phyloP scores from a whole-genome alignment of 64 coral and sea anemone species.

The Acropora tenuis region DNA sequence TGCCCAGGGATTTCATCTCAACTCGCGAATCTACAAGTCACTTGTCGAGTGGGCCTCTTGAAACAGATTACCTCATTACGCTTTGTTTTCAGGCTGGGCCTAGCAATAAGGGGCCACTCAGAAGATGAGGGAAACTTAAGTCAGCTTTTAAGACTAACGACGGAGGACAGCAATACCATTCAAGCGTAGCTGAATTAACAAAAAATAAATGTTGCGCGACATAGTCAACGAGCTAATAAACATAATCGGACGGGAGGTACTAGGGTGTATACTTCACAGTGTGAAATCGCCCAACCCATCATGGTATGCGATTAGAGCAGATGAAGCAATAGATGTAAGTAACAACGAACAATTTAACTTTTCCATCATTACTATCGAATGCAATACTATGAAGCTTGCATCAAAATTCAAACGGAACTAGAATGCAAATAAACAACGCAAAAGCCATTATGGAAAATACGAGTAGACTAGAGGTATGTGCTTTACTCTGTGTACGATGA shows the following conservation, averaged over 20 bases:
- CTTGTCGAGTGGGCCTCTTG: constrained; percentile 43
- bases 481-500: too few relatives aligned
- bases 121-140: constrained; percentile 60
- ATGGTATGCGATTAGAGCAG: constrained; percentile 63
- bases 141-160: constrained; percentile 65
- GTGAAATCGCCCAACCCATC: constrained; percentile 46
- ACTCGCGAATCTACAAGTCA: constrained; percentile 49
- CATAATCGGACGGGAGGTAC: constrained; percentile 37
- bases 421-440: too few relatives aligned
- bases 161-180: constrained; percentile 55
- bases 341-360: too few relatives aligned
- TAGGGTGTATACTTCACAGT: constrained; percentile 5
- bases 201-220: constrained; percentile 62
- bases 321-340: too few relatives aligned
- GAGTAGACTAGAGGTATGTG: too few relatives aligned
- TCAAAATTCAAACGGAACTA: too few relatives aligned
- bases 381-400: too few relatives aligned
- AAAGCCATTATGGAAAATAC: too few relatives aligned
- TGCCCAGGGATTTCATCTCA: constrained; percentile 52
- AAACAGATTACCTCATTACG: constrained; percentile 41
- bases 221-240: constrained; percentile 61
- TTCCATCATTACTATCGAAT: too few relatives aligned
- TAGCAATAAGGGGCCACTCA: constrained; percentile 29
- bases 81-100: too few relatives aligned
- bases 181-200: constrained; percentile 35